These are phyloP conservation scores for Scomber japonicus DNA, from an alignment of 2,113 vertebrate species.

Conservation along the genomic window DNA sequence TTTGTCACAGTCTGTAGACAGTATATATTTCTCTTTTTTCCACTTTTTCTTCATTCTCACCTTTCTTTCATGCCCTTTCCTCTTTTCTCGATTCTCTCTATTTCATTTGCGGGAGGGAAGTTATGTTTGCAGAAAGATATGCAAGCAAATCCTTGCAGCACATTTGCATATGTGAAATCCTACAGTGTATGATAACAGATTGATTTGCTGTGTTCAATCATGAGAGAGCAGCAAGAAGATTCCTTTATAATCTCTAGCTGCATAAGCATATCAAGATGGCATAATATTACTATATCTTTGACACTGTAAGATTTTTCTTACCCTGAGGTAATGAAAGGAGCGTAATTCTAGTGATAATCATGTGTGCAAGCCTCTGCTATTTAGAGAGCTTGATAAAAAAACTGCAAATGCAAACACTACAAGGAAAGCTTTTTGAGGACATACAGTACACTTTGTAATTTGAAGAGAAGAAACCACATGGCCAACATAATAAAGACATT, in stretches of 20 bases:
- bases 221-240: slow-evolving; percentile 18
- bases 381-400: no score
- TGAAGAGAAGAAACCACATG: background rate
- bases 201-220: background rate
- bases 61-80: background rate
- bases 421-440: background rate
- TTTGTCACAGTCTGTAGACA: slow-evolving; percentile 1
- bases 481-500: background rate
- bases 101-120: background rate
- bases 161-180: slow-evolving; percentile 34
- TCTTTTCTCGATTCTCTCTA: background rate
- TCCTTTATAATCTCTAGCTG: slow-evolving; percentile 7
- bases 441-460: background rate
- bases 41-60: background rate
- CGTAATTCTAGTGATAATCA: background rate
- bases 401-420: background rate
- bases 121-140: background rate
- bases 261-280: background rate
- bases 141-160: slow-evolving; percentile 21
- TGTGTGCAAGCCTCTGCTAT: background rate
- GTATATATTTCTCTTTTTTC: background rate
- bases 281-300: background rate
- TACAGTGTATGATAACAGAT: slow-evolving; percentile 13
- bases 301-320: background rate
- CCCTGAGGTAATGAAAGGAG: background rate